Evolutionary conservation across 37 sponge, comb jelly and placozoan genomes (phyloP), one percentile per base, ranked within the genome.

Genomic region (Petrosia ficiformis): DNA sequence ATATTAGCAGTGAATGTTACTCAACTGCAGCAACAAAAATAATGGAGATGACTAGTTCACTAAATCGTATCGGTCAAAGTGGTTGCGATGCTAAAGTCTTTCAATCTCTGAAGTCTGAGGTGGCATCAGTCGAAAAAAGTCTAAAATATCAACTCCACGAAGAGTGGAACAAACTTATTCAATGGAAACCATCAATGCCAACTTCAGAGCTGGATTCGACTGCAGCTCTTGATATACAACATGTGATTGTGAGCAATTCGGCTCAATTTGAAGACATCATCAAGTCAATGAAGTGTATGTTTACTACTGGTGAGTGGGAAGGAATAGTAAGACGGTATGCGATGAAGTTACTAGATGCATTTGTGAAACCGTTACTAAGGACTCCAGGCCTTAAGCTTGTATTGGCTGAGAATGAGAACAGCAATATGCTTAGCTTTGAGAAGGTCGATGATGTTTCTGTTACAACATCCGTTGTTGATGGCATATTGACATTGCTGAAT

Each of bases 11-110:
- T 8, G 70, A 68, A 21, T 59, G 75, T 0, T 86, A 52, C 39
- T 30, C 4, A 11, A 24, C 33, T 28, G 76, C 76, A 36, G 86
- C 76, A 14, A 32, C n/a, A n/a, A 57, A 25, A 2, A 25, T 75
- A 2, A 31, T 28, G 5, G 67, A 14, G 5, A 71, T 68, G 29
- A 29, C 71, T 0, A 39, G 68, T 2, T 57, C 41, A 0, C 57
- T 86, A 5, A 39, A 1, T 14, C 65, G 34, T 6, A 29, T 86
- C 1, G 60, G 42, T 4, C 39, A 69, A 8, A 25, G 6, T 34
- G 80, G 80, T 3, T 80, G 80, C 42, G 76, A 86, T 37, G 86
- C 86, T n/a, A 74, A 68, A 65, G 80, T 86, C 16, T 86, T 61
- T 48, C 41, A 29, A 31, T 39, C 86, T 34, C 76, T 86, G 0